Conservation (phyloP, 2,797 vertebrate genomes). For the Eutrigla gurnardus region DNA sequence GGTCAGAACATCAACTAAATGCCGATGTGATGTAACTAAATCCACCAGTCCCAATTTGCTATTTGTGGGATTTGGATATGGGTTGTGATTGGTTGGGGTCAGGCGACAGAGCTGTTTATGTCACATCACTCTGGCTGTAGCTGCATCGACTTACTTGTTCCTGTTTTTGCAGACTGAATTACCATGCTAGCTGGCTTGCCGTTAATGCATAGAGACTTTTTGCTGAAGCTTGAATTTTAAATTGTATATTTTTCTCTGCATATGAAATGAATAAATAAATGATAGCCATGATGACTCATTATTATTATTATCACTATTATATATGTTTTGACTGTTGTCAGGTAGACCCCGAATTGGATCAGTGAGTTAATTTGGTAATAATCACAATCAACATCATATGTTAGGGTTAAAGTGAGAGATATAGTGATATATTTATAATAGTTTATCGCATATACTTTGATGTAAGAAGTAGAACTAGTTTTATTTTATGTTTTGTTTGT, state of each 20-base stretch:
- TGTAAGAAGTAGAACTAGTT: no score
- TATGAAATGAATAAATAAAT: conserved; percentile 76
- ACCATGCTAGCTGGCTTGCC: conserved; percentile 64
- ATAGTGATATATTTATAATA: no score
- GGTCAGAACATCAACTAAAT: not conserved
- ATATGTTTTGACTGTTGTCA: no score
- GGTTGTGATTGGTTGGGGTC: conserved; percentile 1
- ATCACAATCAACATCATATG: not conserved
- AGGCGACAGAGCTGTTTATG: conserved; percentile 39
- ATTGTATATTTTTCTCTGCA: conserved; percentile 80
- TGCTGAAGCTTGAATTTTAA: conserved; percentile 79
- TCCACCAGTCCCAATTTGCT: not conserved
- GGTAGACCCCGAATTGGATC: not conserved
- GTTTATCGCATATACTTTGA: no score
- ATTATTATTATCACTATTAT: not conserved
- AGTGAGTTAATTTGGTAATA: not conserved
- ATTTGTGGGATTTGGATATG: not conserved
- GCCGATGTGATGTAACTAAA: not conserved
- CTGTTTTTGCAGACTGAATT: conserved; percentile 47
- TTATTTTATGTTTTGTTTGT: no score
- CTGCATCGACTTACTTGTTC: conserved; percentile 46
- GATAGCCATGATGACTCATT: conserved; percentile 20
- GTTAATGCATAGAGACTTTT: conserved; percentile 71
- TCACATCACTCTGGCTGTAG: conserved; percentile 68
- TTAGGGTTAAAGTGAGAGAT: no score